phyloP scores from a whole-genome alignment of 2,888 invertebrate species.

The Bhutanitis thaidina region DNA sequence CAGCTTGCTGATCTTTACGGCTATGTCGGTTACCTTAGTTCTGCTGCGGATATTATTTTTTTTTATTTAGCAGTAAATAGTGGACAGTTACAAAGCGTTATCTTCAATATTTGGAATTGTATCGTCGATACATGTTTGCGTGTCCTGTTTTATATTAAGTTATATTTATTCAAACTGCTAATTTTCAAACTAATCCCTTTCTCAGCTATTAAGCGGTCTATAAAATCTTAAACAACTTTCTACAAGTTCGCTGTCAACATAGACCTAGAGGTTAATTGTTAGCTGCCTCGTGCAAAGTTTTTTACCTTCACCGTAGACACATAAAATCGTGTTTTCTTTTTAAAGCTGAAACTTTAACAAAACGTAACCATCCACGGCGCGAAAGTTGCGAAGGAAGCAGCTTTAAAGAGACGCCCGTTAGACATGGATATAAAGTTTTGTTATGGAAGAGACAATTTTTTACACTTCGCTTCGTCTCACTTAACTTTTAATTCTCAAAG shows the following conservation, averaged over 20 bases:
- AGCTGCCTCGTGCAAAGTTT: background rate
- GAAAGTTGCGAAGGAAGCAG: constrained; percentile 12
- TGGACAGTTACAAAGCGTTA: too few relatives aligned
- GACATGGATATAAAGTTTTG: constrained; percentile 9
- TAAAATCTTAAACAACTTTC: background rate
- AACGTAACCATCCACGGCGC: constrained; percentile 16
- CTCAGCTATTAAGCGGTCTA: background rate
- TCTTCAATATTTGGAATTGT: too few relatives aligned
- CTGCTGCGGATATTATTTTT: too few relatives aligned
- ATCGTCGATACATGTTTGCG: too few relatives aligned
- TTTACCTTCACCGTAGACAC: background rate
- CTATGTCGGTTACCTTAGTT: too few relatives aligned
- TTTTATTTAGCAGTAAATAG: too few relatives aligned
- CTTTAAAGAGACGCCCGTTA: constrained; percentile 3
- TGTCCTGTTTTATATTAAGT: too few relatives aligned
- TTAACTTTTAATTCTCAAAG: background rate
- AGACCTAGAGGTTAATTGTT: constrained; percentile 1
- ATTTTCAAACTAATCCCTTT: background rate
- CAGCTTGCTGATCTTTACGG: too few relatives aligned
- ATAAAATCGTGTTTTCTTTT: constrained; percentile 23
- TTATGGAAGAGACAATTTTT: constrained; percentile 3
- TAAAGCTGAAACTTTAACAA: constrained; percentile 21
- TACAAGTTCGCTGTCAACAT: background rate
- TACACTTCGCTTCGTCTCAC: background rate
- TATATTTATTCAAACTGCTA: too few relatives aligned